phyloP scores from a whole-genome alignment of 1,140 invertebrate species.

The Drosophila serrata region DNA sequence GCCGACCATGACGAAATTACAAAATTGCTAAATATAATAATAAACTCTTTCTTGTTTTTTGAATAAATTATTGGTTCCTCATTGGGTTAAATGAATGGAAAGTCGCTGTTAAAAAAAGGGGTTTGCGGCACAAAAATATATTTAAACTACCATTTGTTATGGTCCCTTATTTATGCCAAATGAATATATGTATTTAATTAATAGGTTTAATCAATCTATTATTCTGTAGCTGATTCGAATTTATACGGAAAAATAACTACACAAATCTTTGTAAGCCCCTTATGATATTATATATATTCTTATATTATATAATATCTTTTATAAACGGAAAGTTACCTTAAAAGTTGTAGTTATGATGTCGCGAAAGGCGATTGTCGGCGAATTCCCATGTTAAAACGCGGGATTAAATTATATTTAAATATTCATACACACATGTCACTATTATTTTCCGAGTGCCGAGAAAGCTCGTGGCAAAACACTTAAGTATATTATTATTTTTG shows the following conservation, averaged over 20 bases:
- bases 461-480: constrained; percentile 4
- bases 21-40: background rate
- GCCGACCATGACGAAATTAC: constrained; percentile 22
- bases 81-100: background rate
- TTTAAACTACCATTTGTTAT: no score
- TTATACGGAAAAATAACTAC: background rate
- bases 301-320: no score
- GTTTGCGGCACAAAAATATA: background rate
- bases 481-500: background rate
- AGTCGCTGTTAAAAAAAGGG: background rate
- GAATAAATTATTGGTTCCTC: constrained; percentile 1
- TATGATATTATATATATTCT: no score
- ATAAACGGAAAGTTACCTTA: constrained; percentile 2
- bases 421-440: constrained; percentile 2
- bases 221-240: background rate
- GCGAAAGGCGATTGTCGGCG: no score
- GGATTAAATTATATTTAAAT: constrained; percentile 9
- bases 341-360: background rate
- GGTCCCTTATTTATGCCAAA: no score
- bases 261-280: background rate
- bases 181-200: background rate
- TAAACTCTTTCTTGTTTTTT: constrained; percentile 2
- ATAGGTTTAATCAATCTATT: background rate
- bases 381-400: background rate
- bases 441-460: background rate